Evolutionary conservation across 2,888 invertebrate genomes (phyloP), one percentile per base, ranked within the genome.

Genomic region (Allophyes oxyacanthae): DNA sequence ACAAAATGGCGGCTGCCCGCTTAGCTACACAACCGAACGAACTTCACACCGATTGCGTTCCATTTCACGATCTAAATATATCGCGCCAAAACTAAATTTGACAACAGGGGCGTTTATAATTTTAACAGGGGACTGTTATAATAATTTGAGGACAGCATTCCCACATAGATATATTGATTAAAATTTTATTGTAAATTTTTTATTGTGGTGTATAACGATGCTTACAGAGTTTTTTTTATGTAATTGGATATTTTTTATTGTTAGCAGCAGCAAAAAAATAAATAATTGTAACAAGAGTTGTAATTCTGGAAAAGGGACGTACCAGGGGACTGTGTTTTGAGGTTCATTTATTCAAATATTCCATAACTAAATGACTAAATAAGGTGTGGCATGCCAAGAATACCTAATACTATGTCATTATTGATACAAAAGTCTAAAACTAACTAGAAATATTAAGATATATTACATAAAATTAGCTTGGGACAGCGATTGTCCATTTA

Each of bases 111-210:
- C 10, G 32, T 32, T 32, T 32, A 10, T 1, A 32, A 10, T 10
- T 32, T 32, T 32, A 10, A 10, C 32, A 32, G 32, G 32, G 32
- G 32, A 32, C 32, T 32, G 32, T 32, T 32, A 10, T 10, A 32
- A 32, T 10, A 32, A 32, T 32, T 32, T 32, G 10, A 32, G 32
- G 32, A 32, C 32, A 32, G 32, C 32, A 32, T 32, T 32, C 32
- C 1, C 32, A 32, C 3, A 32, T 32, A 32, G 32, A 32, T 32
- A 10, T 32, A 1, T 32, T 7, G 10, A 32, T 10, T 10, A 25
- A 32, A 32, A 32, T 32, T 32, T 4, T 32, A 32, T 32, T 10
- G 32, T 32, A 32, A 32, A 10, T 2, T 10, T 10, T 10, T 10
- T 10, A 32, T 32, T 32, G 9, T 32, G 10, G 10, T 32, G 9